phyloP scores from a whole-genome alignment of 2,888 invertebrate species.

The Machimus atricapillus region DNA sequence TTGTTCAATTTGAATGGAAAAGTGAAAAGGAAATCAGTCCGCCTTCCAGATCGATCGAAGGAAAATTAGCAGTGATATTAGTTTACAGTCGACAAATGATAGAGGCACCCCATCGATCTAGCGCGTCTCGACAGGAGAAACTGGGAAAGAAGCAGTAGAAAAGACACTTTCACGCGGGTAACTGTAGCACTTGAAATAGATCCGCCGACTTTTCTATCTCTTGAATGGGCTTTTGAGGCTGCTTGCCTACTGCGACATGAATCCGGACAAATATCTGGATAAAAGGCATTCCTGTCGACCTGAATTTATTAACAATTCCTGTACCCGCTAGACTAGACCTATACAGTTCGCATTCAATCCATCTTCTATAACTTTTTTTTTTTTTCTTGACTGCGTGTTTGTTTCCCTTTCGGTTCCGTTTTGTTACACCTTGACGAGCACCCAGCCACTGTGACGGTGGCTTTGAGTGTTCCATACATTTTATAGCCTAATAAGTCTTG shows the following conservation, averaged over 20 bases:
- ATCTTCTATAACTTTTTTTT: not conserved
- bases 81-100: not conserved
- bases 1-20: not conserved
- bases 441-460: constrained; percentile 39
- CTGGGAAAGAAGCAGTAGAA: not conserved
- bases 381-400: not conserved
- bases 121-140: not conserved
- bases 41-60: not conserved
- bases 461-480: constrained; percentile 19
- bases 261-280: not conserved
- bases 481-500: constrained; percentile 25
- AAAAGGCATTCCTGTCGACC: not conserved
- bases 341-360: not conserved
- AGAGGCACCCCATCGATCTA: not conserved
- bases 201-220: not conserved
- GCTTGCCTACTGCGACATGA: not conserved
- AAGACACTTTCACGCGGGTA: not conserved
- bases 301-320: not conserved
- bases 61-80: not conserved
- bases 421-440: constrained; percentile 38
- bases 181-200: not conserved
- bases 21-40: constrained; percentile 9
- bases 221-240: not conserved
- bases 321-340: not conserved
- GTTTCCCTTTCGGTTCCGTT: not conserved